A percentile compares a stretch with the other conserved stretches of the same genome.
These are phyloP conservation scores for Neomonachus schauinslandi DNA, from an alignment of 2,113 vertebrate species.

Conservation along the genomic window DNA sequence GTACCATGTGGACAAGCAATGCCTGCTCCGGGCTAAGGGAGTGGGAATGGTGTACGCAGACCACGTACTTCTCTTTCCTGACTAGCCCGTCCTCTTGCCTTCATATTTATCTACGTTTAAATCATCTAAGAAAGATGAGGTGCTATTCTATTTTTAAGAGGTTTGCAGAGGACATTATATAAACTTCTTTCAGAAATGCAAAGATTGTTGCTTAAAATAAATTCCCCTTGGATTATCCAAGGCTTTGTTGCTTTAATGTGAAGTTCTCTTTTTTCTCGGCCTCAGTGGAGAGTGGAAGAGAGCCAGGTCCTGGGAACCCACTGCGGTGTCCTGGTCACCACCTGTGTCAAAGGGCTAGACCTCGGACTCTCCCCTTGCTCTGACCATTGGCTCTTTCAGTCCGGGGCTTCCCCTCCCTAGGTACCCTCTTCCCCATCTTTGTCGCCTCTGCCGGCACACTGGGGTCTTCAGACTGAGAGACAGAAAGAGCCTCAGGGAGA, in stretches of 20 bases:
- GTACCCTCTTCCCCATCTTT: background rate
- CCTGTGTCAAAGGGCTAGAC: too few relatives aligned
- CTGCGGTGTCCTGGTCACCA: background rate
- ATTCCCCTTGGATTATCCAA: background rate
- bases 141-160: background rate
- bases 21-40: accelerated
- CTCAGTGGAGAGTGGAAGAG: too few relatives aligned
- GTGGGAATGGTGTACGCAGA: background rate
- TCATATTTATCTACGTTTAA: background rate
- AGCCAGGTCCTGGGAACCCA: too few relatives aligned
- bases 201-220: constrained; percentile 30
- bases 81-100: background rate
- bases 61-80: accelerated
- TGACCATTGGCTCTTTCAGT: accelerated
- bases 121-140: background rate
- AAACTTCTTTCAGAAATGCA: constrained; percentile 35
- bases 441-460: background rate
- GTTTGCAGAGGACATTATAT: background rate
- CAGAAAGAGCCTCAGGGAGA: background rate
- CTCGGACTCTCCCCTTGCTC: background rate
- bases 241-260: background rate
- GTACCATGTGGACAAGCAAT: accelerated
- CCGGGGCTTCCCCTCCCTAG: background rate
- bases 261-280: background rate
- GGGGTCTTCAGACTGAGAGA: background rate